Conservation (phyloP, 2,888 invertebrate species). For the Chrysomela aeneicollis region DNA sequence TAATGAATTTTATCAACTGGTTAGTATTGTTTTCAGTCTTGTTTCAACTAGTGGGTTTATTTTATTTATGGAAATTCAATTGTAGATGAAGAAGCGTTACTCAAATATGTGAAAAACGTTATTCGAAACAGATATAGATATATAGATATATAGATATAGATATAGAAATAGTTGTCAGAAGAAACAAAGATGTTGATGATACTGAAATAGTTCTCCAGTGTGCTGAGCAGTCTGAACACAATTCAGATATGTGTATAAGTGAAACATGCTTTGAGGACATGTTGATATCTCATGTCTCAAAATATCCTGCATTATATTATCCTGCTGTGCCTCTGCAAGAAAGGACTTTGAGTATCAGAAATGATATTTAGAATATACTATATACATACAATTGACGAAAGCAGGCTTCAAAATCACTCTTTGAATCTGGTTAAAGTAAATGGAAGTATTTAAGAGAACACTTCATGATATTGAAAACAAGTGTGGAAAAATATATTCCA, state of each 20-base stretch:
- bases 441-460: background rate
- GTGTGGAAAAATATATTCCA: conserved; percentile 8
- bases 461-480: conserved; percentile 4
- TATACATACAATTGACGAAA: conserved; percentile 1
- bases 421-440: background rate
- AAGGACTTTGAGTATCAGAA: conserved; percentile 3
- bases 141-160: background rate
- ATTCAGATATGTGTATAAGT: background rate
- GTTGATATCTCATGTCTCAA: conserved; percentile 7
- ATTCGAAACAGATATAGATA: background rate
- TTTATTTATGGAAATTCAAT: background rate
- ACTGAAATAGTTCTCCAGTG: conserved; percentile 12
- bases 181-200: too few relatives aligned
- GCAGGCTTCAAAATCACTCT: conserved; percentile 11
- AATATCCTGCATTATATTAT: background rate
- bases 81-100: conserved; percentile 9
- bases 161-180: too few relatives aligned
- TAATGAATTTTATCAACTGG: conserved; percentile 3
- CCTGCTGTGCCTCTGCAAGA: conserved; percentile 2
- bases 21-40: background rate
- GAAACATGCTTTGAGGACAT: conserved; percentile 10
- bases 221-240: conserved; percentile 5
- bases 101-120: conserved; percentile 9
- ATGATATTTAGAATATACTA: conserved; percentile 4
- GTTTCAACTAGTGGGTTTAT: background rate